Base-by-base conservation (phyloP, 2,113 vertebrate species). In the Ondatra zibethicus region DNA sequence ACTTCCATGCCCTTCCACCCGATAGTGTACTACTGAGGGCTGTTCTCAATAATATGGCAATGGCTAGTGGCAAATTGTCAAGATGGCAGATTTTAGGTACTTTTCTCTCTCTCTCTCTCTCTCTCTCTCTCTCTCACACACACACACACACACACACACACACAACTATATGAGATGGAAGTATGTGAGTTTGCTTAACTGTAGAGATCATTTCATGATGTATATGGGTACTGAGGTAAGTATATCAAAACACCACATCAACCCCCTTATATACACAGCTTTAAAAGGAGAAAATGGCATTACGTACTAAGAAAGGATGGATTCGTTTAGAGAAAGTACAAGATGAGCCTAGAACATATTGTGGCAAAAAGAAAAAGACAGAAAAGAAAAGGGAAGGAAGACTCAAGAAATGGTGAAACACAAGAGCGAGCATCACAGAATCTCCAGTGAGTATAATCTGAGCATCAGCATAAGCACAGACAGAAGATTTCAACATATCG, bases 291-390 rank as follows among this genome's bases (percentile, higher is more conserved):
- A 89, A 87, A 94, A 90, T 33, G 27, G 16, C 4, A 63, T 72
- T 90, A 66, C 58, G 17, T 86, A n/a, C 61, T 55, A 63, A 93
- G 2, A 75, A 72, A 95, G 36, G 82, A 78, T 42, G 19, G 8
- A 85, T 17, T 88, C 93, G n/a, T 47, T 94, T 50, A 89, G 61
- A 47, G 73, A 92, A 96, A 70, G 58, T 47, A 42, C 25, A 94
- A 82, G 52, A 78, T 29, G 45, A 78, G 25, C 73, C 65, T 92
- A 73, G 39, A 65, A 42, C 10, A 93, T 73, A 47, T n/a, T 36
- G 23, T 52, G 75, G n/a, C 11, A 27, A 21, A 10, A n/a, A 77
- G 33, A 78, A 10, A 36, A 52, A 52, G 9, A 31, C 2, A 29
- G 31, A 3, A 19, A 52, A 17, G 29, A 50, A 47, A 12, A 39